phyloP scores from a whole-genome alignment of 2,113 vertebrate genomes.

The Gila orcuttii region DNA sequence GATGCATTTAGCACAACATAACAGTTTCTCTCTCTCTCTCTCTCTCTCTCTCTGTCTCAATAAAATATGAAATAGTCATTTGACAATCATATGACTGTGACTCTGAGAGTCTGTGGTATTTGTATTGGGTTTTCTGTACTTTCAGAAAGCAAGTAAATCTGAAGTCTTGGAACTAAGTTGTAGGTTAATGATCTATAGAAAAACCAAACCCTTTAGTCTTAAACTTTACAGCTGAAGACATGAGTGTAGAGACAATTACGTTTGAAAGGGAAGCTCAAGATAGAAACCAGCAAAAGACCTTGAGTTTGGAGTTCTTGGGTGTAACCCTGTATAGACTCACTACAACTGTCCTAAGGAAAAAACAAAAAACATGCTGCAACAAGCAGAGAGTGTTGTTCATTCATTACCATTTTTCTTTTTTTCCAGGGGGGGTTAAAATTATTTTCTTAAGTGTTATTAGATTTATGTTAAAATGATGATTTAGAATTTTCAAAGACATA shows the following conservation, averaged over 20 bases:
- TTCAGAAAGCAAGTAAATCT: too few species aligned
- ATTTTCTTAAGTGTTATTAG: not conserved
- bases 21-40: not conserved
- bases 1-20: constrained; percentile 20
- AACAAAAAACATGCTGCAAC: constrained; percentile 37
- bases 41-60: too few species aligned
- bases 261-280: not conserved
- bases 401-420: not conserved
- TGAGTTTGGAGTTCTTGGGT: constrained; percentile 45
- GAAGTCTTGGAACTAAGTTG: too few species aligned
- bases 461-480: not conserved
- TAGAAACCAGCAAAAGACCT: not conserved
- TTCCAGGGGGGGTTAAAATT: not conserved
- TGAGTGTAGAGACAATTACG: not conserved
- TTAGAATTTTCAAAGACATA: not conserved
- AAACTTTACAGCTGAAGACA: not conserved
- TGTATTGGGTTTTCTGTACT: too few species aligned
- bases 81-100: not conserved
- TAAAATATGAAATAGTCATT: too few species aligned
- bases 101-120: too few species aligned
- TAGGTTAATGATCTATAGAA: too few species aligned
- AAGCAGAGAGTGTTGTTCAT: constrained; percentile 13
- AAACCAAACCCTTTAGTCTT: too few species aligned
- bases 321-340: not conserved
- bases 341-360: not conserved